phyloP scores from a whole-genome alignment of 2,888 invertebrate genomes.

The Athalia cordata region DNA sequence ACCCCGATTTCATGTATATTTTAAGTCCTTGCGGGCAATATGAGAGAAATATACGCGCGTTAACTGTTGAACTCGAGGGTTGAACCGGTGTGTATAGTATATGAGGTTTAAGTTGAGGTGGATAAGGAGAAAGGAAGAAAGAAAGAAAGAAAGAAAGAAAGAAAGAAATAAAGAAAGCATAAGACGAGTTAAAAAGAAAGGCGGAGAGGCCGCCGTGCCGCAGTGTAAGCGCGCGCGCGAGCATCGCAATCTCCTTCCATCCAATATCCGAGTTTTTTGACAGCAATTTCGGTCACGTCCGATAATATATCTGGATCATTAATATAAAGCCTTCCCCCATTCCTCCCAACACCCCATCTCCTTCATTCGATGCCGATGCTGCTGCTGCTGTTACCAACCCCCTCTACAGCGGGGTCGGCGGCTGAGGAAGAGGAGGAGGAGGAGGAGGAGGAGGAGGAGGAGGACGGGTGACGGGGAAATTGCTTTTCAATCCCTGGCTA shows the following conservation, averaged over 20 bases:
- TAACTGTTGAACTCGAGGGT: conserved; percentile 38
- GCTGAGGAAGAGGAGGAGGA: background rate
- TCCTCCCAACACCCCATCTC: conserved; percentile 55
- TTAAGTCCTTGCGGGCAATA: conserved; percentile 7
- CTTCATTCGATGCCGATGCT: conserved; percentile 56
- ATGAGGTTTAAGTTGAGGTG: too few relatives aligned
- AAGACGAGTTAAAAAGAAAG: too few relatives aligned
- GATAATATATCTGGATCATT: conserved; percentile 74
- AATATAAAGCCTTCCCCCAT: conserved; percentile 72
- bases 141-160: too few relatives aligned
- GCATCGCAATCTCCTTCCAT: conserved; percentile 73
- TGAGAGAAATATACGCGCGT: conserved; percentile 50
- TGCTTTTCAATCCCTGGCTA: conserved; percentile 73
- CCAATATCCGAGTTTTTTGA: conserved; percentile 74
- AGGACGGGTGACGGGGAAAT: conserved; percentile 67
- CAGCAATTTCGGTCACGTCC: conserved; percentile 74
- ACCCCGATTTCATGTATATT: conserved; percentile 34
- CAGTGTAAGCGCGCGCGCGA: conserved; percentile 45
- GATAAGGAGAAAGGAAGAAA: too few relatives aligned
- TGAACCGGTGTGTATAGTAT: too few relatives aligned
- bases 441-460: conserved; percentile 30
- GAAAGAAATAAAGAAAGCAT: too few relatives aligned
- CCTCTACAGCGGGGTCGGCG: background rate
- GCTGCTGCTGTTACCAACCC: background rate
- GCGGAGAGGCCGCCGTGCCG: too few relatives aligned